phyloP scores from a whole-genome alignment of 2,888 invertebrate species.

The Cephus pulcher region DNA sequence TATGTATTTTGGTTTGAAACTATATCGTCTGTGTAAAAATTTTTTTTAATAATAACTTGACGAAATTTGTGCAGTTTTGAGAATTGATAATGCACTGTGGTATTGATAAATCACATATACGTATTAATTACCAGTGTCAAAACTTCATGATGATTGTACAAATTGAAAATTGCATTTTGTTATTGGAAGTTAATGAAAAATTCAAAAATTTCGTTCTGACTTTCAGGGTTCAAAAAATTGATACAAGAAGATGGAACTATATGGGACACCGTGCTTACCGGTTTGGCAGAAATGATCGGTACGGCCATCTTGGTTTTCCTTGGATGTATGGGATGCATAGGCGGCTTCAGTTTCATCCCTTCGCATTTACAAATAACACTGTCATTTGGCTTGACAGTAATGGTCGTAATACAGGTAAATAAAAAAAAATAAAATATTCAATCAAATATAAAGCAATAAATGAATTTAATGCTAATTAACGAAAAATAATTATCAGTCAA shows the following conservation, averaged over 20 bases:
- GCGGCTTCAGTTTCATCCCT: constrained; percentile 40
- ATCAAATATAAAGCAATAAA: constrained; percentile 6
- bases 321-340: constrained; percentile 61
- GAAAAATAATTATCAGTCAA: no score
- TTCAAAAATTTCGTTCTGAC: not conserved
- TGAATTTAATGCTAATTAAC: not conserved
- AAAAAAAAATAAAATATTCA: constrained; percentile 11
- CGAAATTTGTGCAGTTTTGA: no score
- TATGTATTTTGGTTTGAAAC: no score
- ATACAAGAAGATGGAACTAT: constrained; percentile 42
- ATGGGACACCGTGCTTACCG: constrained; percentile 42
- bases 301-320: constrained; percentile 59
- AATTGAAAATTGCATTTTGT: not conserved
- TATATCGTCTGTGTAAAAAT: no score
- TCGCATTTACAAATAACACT: constrained; percentile 56
- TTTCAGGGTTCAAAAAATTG: constrained; percentile 34
- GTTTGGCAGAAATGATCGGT: constrained; percentile 61
- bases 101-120: no score
- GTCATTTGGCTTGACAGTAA: constrained; percentile 62
- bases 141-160: no score
- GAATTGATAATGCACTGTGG: no score
- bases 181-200: not conserved
- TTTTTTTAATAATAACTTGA: no score
- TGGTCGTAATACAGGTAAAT: constrained; percentile 62
- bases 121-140: no score